These are phyloP conservation scores for Drosophila setifemur DNA, from an alignment of 1,140 invertebrate genomes.

Conservation along the genomic window DNA sequence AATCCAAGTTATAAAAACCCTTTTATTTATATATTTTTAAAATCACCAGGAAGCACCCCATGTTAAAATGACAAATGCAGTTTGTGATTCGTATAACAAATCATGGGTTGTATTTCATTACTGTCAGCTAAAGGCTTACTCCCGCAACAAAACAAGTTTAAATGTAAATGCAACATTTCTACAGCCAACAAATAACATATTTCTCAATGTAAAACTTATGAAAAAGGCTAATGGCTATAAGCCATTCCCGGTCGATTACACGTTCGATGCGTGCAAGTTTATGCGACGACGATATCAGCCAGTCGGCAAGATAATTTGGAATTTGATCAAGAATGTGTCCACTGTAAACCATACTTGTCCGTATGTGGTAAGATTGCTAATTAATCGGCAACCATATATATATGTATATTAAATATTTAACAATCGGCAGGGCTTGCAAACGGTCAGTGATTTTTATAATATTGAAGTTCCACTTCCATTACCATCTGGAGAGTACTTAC, in stretches of 20 bases:
- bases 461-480: not conserved
- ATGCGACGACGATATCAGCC: slow-evolving; percentile 18
- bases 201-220: not conserved
- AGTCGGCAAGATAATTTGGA: slow-evolving; percentile 4
- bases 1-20: not conserved
- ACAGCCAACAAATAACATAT: slow-evolving; percentile 5
- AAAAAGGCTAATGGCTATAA: slow-evolving; percentile 37
- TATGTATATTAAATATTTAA: too few relatives aligned
- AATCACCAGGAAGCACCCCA: not conserved
- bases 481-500: slow-evolving; percentile 34
- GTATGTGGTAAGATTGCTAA: not conserved
- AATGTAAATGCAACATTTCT: slow-evolving; percentile 13
- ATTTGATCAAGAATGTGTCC: slow-evolving; percentile 2
- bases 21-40: not conserved
- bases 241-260: slow-evolving; percentile 12
- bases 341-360: slow-evolving; percentile 36
- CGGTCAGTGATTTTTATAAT: slow-evolving; percentile 15
- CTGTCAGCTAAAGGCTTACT: slow-evolving; percentile 26
- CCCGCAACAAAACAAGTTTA: slow-evolving; percentile 34
- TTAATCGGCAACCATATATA: too few relatives aligned
- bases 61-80: slow-evolving; percentile 35
- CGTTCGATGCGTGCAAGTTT: slow-evolving; percentile 35
- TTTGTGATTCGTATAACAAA: slow-evolving; percentile 31
- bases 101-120: slow-evolving; percentile 33
- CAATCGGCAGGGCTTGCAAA: slow-evolving; percentile 15